Conservation (phyloP, 2,113 vertebrate species). For the Turnix velox region DNA sequence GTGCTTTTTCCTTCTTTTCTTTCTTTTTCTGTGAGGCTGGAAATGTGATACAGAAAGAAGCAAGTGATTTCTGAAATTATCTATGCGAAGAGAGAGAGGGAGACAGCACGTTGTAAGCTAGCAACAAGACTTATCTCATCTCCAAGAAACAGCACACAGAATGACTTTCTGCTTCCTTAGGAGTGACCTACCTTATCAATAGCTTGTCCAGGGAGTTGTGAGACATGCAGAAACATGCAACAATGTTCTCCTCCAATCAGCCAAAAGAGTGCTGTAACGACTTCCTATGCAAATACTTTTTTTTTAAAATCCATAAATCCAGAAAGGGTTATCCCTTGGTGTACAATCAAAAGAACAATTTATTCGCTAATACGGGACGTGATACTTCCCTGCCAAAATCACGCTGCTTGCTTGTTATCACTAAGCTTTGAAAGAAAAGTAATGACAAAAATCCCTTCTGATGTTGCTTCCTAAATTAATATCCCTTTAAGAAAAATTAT, state of each 20-base stretch:
- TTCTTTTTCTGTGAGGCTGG: neutral
- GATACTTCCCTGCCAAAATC: constrained; percentile 18
- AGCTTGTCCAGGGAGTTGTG: neutral
- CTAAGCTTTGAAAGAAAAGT: neutral
- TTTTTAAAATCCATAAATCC: neutral
- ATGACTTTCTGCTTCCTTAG: neutral
- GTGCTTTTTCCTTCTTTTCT: neutral
- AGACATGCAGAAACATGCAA: neutral
- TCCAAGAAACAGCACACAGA: neutral
- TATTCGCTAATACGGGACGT: neutral
- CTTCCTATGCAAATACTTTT: neutral
- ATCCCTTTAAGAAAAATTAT: neutral
- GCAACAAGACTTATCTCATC: neutral
- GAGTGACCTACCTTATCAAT: neutral
- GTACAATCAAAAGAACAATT: neutral
- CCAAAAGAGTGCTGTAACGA: neutral
- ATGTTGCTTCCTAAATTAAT: neutral
- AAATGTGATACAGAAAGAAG: neutral
- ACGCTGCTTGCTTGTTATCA: neutral
- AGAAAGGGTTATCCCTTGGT: neutral
- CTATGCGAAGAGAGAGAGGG: neutral
- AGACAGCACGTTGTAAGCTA: neutral
- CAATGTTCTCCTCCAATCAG: neutral
- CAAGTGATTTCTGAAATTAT: neutral
- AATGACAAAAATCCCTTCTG: constrained; percentile 14